Base-by-base conservation (phyloP, 1,140 invertebrate species). In the Pantala flavescens region DNA sequence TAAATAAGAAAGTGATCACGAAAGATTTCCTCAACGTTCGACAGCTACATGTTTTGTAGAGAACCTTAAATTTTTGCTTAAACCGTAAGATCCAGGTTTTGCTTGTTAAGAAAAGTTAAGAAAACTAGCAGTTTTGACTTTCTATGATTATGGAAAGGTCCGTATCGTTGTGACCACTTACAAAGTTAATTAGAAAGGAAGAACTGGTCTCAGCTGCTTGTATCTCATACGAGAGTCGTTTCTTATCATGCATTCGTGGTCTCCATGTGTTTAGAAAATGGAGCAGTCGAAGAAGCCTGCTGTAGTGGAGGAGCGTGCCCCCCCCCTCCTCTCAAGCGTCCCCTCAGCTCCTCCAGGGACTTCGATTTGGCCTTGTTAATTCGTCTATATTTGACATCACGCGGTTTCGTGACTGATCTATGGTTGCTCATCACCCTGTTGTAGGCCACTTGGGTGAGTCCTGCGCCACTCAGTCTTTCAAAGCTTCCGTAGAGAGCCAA, bases 361-460 rank as follows among this genome's bases (percentile, higher is more conserved):
- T 94, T 93, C 24, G 92, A 94, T 82, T 94, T 94, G 5, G 92
- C 92, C 81, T 94, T 94, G 80, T 94, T 94, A 82, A 94, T 94
- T 77, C 92, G 87, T 81, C 94, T 94, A 84, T 94, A 94, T 82
- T 94, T 94, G 7, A 94, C 92, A 80, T 95, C 93, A 83, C 94
- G 94, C 74, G 93, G 92, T 82, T 94, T 94, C 2, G 92, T 94
- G 70, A 95, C 93, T 71, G 91, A 93, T 76, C 93, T 86, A 82
- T 95, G 93, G 82, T 94, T 95, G 24, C 90, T 92, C 93, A 94
- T 94, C 71, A 94, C 92, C 77, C 92, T 85, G 82, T 94, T 94
- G 82, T 93, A 94, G 10, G 89, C 90, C 11, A 77, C 76, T 74
- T 79, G 79, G 11, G 72, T 43, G 43, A 49, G 14, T 11, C 49